A percentile compares a stretch with the other conserved stretches of the same genome.
Conservation (phyloP, 2,113 vertebrate genomes). For the Nibea coibor region DNA sequence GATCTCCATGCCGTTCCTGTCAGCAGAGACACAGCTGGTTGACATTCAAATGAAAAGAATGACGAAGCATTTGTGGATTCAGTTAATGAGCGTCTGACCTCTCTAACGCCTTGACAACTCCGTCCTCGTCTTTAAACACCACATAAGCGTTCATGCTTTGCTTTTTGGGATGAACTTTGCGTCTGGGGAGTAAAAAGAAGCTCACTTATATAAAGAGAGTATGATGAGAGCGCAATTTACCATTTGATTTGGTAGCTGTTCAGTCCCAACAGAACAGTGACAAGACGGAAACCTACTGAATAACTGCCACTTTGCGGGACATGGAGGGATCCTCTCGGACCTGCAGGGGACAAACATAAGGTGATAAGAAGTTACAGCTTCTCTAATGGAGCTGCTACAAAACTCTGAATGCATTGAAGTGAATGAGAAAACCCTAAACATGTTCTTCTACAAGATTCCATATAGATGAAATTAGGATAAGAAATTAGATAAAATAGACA, state of each 20-base stretch:
- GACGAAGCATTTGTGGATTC: no score
- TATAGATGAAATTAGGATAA: no score
- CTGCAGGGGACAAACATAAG: conserved; percentile 75
- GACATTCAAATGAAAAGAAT: rapidly evolving
- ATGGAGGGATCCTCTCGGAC: conserved; percentile 89
- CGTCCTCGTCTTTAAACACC: conserved; percentile 89
- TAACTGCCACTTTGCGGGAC: conserved; percentile 90
- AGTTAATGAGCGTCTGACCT: conserved; percentile 75
- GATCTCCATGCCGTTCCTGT: conserved; percentile 92
- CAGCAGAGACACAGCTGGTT: background rate
- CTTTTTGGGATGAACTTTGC: conserved; percentile 88
- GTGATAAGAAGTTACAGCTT: background rate
- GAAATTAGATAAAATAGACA: no score
- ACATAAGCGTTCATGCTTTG: conserved; percentile 93
- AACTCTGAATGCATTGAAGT: no score
- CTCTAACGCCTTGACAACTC: conserved; percentile 84
- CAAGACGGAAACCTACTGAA: conserved; percentile 86
- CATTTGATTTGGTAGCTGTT: background rate
- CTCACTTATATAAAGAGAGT: background rate
- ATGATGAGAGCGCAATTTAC: background rate
- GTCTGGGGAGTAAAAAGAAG: conserved; percentile 75
- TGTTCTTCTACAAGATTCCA: no score
- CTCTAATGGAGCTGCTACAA: no score
- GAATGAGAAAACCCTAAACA: no score
- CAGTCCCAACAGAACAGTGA: background rate